These are phyloP conservation scores for Phyllopteryx taeniolatus DNA, from an alignment of 2,113 vertebrate species.

Conservation along the genomic window DNA sequence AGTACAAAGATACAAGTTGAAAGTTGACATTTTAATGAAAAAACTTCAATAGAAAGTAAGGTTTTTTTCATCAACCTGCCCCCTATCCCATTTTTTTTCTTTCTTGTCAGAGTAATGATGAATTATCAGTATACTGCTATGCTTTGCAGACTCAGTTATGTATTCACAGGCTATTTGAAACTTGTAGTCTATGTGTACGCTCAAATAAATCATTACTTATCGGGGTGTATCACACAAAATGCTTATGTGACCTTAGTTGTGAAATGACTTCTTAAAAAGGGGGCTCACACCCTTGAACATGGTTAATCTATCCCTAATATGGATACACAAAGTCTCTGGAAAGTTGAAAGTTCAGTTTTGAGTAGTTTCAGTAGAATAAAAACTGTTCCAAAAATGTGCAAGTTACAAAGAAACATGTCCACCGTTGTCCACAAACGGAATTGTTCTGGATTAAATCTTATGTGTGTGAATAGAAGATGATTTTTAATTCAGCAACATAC, in stretches of 20 bases:
- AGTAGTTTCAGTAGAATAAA: background rate
- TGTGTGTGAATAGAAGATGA: background rate
- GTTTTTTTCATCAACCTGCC: constrained; percentile 20
- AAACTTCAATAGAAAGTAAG: background rate
- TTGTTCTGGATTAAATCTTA: background rate
- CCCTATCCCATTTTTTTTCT: constrained; percentile 13
- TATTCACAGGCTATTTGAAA: constrained; percentile 53
- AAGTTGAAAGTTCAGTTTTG: background rate
- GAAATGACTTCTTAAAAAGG: constrained; percentile 19
- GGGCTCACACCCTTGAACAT: constrained; percentile 12
- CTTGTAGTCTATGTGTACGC: constrained; percentile 50
- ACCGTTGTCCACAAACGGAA: background rate
- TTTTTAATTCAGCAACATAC: background rate
- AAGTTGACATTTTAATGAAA: background rate
- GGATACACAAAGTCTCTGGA: background rate
- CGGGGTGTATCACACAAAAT: constrained; percentile 42
- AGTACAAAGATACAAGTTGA: background rate
- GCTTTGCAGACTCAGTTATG: constrained; percentile 62
- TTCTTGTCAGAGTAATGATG: constrained; percentile 59
- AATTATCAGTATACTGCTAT: constrained; percentile 47
- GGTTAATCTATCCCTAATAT: background rate
- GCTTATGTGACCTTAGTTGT: constrained; percentile 30
- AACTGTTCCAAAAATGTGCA: background rate
- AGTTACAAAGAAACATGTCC: background rate
- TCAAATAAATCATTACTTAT: constrained; percentile 75